Percentiles rank a stretch among this genome's conserved stretches.
These are phyloP conservation scores for Heliconius hortense DNA, from an alignment of 2,888 invertebrate genomes.

Conservation along the genomic window DNA sequence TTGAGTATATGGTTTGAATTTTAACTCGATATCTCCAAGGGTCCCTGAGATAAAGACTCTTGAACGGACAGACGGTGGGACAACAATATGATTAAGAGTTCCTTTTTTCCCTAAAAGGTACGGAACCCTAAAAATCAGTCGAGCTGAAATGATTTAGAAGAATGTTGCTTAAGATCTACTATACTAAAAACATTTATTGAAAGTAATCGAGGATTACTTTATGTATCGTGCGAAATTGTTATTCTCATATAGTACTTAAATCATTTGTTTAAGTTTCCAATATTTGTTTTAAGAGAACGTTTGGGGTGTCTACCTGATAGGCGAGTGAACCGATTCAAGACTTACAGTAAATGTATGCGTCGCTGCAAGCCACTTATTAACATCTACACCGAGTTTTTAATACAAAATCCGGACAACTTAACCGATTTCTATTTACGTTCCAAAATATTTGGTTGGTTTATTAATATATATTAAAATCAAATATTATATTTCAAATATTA, in stretches of 20 bases:
- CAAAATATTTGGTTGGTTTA: slow-evolving; percentile 29
- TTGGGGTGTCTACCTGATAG: slow-evolving; percentile 57
- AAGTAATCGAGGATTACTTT: too few species aligned
- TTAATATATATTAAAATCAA: not conserved
- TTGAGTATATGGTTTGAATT: too few species aligned
- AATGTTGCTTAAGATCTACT: too few species aligned
- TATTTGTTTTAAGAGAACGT: slow-evolving; percentile 53
- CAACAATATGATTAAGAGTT: too few species aligned
- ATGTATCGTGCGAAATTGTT: not conserved
- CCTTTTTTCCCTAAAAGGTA: too few species aligned
- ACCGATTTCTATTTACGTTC: slow-evolving; percentile 28
- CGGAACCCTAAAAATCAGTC: too few species aligned
- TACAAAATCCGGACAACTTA: slow-evolving; percentile 34
- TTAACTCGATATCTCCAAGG: too few species aligned
- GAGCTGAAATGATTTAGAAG: too few species aligned
- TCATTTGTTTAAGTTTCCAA: not conserved
- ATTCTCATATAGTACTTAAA: not conserved
- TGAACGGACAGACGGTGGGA: too few species aligned
- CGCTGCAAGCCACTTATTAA: slow-evolving; percentile 53
- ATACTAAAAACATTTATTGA: not conserved
- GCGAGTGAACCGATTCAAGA: slow-evolving; percentile 59
- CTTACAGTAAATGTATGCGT: slow-evolving; percentile 53
- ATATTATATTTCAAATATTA: too few species aligned
- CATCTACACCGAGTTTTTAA: slow-evolving; percentile 55
- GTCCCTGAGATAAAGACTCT: too few species aligned